These are phyloP conservation scores for Miltochrista miniata DNA, from an alignment of 2,888 invertebrate genomes.

Conservation along the genomic window DNA sequence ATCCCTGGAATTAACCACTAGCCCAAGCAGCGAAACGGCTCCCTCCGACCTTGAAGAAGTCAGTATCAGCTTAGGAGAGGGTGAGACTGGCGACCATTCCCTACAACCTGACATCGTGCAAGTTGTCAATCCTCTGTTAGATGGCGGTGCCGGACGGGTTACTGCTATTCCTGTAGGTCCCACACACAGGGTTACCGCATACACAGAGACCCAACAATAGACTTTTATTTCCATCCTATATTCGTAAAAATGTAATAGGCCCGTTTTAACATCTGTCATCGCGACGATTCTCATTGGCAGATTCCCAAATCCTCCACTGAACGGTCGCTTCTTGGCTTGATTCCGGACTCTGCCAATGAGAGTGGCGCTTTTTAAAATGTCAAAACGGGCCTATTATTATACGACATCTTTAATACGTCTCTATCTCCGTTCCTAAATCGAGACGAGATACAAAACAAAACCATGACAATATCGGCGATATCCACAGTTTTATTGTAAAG, in stretches of 20 bases:
- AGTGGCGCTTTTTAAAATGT: not conserved
- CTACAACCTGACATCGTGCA: constrained; percentile 82
- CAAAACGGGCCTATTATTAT: too few species aligned
- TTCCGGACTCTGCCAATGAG: not conserved
- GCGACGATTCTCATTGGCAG: too few species aligned
- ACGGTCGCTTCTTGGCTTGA: too few species aligned
- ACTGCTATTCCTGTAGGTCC: constrained; percentile 78
- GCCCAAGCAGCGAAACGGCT: constrained; percentile 85
- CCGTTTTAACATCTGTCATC: too few species aligned
- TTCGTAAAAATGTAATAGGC: too few species aligned
- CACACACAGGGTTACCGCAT: constrained; percentile 65
- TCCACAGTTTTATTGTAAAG: constrained; percentile 21
- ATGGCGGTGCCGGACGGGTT: constrained; percentile 74
- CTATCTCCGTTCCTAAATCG: constrained; percentile 38
- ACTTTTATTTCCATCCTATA: constrained; percentile 28
- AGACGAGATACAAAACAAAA: constrained; percentile 24
- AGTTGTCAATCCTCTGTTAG: constrained; percentile 78
- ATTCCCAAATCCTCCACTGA: too few species aligned
- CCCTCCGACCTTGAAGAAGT: constrained; percentile 66
- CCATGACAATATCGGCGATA: constrained; percentile 51
- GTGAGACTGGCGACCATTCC: constrained; percentile 76
- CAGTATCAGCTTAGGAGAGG: constrained; percentile 66
- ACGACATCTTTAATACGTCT: constrained; percentile 8
- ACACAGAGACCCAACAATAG: constrained; percentile 60
- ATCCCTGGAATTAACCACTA: constrained; percentile 91